Base-by-base conservation (phyloP, 2,888 invertebrate genomes). In the Melinaea marsaeus region DNA sequence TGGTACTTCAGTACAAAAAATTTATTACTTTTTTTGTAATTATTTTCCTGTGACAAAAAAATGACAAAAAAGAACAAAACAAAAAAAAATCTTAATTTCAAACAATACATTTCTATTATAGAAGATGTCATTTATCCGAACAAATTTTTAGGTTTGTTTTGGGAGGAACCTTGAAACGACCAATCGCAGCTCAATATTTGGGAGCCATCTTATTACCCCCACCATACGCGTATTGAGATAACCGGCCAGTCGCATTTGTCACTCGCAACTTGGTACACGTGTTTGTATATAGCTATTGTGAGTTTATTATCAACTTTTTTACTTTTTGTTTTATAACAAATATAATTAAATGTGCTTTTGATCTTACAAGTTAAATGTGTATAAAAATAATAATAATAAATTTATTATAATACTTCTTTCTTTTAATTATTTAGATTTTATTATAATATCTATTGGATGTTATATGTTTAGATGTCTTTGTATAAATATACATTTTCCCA, bases 141-240 rank as follows among this genome's bases (percentile, higher is more conserved):
- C 48, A n/a, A 55, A 64, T 48, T 60, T 56, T 66, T 62, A 55
- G 55, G 64, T 69, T 57, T 48, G 58, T 62, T 67, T 67, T 61
- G 65, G 63, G 63, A 61, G 61, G 62, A 46, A 55, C 46, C 42
- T 32, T 55, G 6, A 42, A 11, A 33, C 55, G 62, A 48, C 85
- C 84, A 85, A 84, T 85, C 56, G 69, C 61, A 66, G 55, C 33
- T 61, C 60, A 58, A 35, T 35, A 55, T 71, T 65, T 11, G 45
- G 68, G 68, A 74, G 87, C 88, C 87, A 88, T 88, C 46, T 85
- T 86, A 75, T 65, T 75, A 74, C 75, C 79, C 79, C 81, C 75
- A 76, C 81, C 79, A 75, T 65, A 22, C 51, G 13, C 35, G 57
- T 45, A 60, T 47, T 65, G 70, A 74, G 72, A 77, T 71, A 70